Base-by-base conservation (phyloP, 1,140 invertebrate species). In the Lepidurus apus region DNA sequence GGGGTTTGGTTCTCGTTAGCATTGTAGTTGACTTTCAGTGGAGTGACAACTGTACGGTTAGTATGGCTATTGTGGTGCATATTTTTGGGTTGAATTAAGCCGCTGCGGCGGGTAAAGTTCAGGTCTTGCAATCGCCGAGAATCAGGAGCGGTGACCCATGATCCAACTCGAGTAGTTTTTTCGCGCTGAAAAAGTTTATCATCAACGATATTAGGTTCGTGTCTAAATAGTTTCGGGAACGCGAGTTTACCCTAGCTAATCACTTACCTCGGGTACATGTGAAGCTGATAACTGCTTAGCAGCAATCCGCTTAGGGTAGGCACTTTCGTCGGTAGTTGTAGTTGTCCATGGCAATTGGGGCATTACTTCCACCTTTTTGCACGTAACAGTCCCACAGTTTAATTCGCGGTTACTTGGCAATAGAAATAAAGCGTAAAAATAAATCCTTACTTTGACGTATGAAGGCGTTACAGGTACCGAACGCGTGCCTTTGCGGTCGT, bases 211-310 rank as follows among this genome's bases (percentile, higher is more conserved):
- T 65, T 9, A 4, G 21, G 53, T 21, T 13, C 13, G 21, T 17
- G 7, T 47, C 17, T 10, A 0, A 47, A 47, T 47, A 10, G 17
- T 17, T 9, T 65, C 13, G 53, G 53, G 6, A 65, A 17, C 4
- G 53, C 17, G 21, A 65, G 53, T 65, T 65, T 13, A 21, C 53
- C 17, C 53, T n/a, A 17, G 9, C 53, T 9, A 17, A 7, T 65
- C 34, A 65, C 6, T 65, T 8, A 65, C 53, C 53, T 65, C 53
- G 9, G 8, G 53, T 65, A 65, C 53, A 7, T 13, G 21, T 7
- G 53, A 17, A 21, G 17, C 7, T 65, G 53, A 65, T 65, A 65
- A 65, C 53, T 65, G 53, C 53, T 65, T 65, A 65, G 53, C 53
- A 65, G 53, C 53, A 65, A 65, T 65, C 53, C 53, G 53, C 53